Evolutionary conservation across 92 coral and sea anemone species (phyloP).

Genomic region (Palythoa grandis): DNA sequence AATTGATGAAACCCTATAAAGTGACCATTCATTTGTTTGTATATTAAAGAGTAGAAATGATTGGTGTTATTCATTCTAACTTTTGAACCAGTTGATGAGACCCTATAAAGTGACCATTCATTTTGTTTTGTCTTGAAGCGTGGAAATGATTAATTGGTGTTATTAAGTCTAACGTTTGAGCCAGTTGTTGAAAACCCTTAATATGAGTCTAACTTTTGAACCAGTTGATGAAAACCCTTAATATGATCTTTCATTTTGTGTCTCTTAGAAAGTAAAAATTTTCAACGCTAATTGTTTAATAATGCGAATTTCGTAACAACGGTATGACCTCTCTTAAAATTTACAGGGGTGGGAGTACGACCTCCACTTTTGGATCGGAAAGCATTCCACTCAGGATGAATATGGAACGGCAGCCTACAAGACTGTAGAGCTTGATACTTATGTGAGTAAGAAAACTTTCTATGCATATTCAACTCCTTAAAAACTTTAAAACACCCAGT

Average conservation of each 20-base stretch:
- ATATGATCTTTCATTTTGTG: not conserved
- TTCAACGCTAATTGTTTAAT: too few relatives aligned
- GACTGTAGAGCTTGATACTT: conserved; percentile 89
- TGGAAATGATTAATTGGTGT: too few relatives aligned
- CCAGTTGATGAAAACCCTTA: not conserved
- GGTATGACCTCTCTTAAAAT: not conserved
- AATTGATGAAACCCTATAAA: too few relatives aligned
- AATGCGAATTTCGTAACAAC: not conserved
- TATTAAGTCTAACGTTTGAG: too few relatives aligned
- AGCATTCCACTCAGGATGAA: conserved; percentile 87
- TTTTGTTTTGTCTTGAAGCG: too few relatives aligned
- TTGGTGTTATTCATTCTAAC: too few relatives aligned
- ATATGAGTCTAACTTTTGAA: not conserved
- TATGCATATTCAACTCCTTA: too few relatives aligned
- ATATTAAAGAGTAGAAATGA: too few relatives aligned
- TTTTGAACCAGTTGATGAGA: too few relatives aligned
- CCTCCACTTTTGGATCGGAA: conserved; percentile 96
- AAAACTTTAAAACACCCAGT: too few relatives aligned
- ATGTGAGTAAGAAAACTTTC: conserved; percentile 57
- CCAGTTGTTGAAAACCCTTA: not conserved
- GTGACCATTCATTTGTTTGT: too few relatives aligned
- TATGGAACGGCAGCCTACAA: conserved; percentile 96
- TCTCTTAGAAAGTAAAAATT: not conserved
- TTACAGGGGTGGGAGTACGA: conserved; percentile 76
- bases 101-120: too few relatives aligned